A percentile compares a stretch with the other conserved stretches of the same genome.
These are phyloP conservation scores for Danio jaintianensis DNA, from an alignment of 2,797 vertebrate genomes.

Conservation along the genomic window DNA sequence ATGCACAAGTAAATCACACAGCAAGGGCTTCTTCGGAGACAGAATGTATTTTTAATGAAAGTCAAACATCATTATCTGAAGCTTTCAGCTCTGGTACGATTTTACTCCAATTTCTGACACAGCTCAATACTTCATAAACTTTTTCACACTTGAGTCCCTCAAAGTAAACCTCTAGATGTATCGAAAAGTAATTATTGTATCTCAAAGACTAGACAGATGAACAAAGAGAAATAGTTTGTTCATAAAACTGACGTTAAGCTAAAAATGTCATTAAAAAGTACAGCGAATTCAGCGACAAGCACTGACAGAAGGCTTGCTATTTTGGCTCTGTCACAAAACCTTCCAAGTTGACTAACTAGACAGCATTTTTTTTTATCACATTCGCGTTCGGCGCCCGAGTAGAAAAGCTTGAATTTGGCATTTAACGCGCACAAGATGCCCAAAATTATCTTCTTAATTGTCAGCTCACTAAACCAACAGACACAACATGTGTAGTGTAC, in stretches of 20 bases:
- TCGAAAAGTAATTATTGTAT: not conserved
- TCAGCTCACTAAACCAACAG: not conserved
- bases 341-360: not conserved
- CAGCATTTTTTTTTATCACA: not conserved
- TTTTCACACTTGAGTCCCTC: not conserved
- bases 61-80: slow-evolving; percentile 18
- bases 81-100: not conserved
- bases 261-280: not conserved
- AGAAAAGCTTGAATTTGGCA: not conserved
- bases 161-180: not conserved
- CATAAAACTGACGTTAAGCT: not conserved
- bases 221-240: not conserved
- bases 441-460: not conserved
- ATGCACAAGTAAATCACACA: not conserved
- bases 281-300: not conserved
- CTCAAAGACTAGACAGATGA: no score
- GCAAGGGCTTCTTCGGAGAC: not conserved
- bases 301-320: not conserved
- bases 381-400: not conserved
- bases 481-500: not conserved
- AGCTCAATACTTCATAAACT: not conserved
- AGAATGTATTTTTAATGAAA: slow-evolving; percentile 23
- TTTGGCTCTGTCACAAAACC: not conserved
- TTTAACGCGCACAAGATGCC: not conserved
- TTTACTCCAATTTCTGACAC: slow-evolving; percentile 1